Evolutionary conservation across 2,888 invertebrate species (phyloP).

Genomic region (Idaea straminata): DNA sequence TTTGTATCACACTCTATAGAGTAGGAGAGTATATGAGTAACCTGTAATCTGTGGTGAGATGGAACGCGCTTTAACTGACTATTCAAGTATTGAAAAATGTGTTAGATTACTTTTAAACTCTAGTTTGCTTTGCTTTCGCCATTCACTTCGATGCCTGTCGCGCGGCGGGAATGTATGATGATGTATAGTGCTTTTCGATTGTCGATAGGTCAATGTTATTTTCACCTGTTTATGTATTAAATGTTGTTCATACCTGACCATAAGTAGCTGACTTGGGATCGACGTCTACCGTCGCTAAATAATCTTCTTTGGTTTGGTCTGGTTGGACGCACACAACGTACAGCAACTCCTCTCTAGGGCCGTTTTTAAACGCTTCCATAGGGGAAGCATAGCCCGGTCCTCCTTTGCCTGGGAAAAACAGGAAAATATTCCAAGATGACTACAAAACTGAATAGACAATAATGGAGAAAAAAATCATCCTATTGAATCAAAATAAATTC

Average conservation of each 20-base stretch:
- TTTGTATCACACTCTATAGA: too few species aligned
- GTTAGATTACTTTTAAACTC: too few species aligned
- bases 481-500: background rate
- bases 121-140: too few species aligned
- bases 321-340: constrained; percentile 95
- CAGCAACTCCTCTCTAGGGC: constrained; percentile 90
- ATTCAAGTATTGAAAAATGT: too few species aligned
- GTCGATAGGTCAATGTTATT: too few species aligned
- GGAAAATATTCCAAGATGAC: background rate
- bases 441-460: constrained; percentile 2
- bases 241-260: constrained; percentile 81
- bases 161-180: too few species aligned
- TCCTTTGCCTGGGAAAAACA: constrained; percentile 63
- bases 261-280: constrained; percentile 92
- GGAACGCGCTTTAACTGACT: too few species aligned
- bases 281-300: constrained; percentile 94
- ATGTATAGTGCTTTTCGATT: too few species aligned
- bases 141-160: too few species aligned
- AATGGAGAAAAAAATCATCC: background rate
- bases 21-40: too few species aligned
- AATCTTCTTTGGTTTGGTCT: constrained; percentile 88
- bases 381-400: constrained; percentile 89
- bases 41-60: too few species aligned
- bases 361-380: constrained; percentile 89
- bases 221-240: background rate